These are phyloP conservation scores for Rhynchotus rufescens DNA, from an alignment of 2,797 vertebrate species.

Conservation along the genomic window DNA sequence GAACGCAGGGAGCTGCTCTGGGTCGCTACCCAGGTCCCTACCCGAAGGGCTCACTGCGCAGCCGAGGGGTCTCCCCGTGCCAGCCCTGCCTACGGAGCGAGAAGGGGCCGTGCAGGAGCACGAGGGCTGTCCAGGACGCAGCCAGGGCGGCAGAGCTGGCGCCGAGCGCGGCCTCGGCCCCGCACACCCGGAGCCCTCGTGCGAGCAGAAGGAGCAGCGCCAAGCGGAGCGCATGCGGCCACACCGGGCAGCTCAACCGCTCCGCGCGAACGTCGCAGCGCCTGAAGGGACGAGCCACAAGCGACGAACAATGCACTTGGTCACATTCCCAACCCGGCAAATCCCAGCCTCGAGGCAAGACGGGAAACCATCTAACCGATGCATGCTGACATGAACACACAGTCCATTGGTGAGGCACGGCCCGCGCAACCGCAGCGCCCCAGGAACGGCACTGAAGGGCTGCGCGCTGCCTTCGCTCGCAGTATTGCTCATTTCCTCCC, in stretches of 20 bases:
- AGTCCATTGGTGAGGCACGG: fast-evolving
- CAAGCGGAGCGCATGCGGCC: neutral
- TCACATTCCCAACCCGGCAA: neutral
- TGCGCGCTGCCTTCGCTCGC: fast-evolving
- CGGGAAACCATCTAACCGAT: neutral
- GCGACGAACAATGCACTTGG: slow-evolving; percentile 22
- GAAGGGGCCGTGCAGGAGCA: neutral
- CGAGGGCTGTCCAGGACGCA: neutral
- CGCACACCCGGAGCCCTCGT: slow-evolving; percentile 14
- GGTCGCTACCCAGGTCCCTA: neutral
- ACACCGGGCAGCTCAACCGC: neutral
- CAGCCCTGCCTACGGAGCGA: neutral
- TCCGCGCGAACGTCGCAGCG: neutral
- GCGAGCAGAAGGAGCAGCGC: neutral
- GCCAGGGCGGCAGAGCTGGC: fast-evolving
- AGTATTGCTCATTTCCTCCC: neutral
- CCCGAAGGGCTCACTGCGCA: neutral
- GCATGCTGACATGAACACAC: neutral
- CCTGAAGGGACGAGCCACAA: slow-evolving; percentile 16
- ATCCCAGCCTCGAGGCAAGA: neutral
- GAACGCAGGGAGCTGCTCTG: neutral
- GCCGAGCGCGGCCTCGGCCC: neutral
- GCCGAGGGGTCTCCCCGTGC: neutral
- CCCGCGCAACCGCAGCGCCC: slow-evolving; percentile 26
- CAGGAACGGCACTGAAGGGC: neutral